A percentile compares a stretch with the other conserved stretches of the same genome.
These are phyloP conservation scores for Drosophila nigricruria DNA, from an alignment of 2,888 invertebrate genomes.

Conservation along the genomic window DNA sequence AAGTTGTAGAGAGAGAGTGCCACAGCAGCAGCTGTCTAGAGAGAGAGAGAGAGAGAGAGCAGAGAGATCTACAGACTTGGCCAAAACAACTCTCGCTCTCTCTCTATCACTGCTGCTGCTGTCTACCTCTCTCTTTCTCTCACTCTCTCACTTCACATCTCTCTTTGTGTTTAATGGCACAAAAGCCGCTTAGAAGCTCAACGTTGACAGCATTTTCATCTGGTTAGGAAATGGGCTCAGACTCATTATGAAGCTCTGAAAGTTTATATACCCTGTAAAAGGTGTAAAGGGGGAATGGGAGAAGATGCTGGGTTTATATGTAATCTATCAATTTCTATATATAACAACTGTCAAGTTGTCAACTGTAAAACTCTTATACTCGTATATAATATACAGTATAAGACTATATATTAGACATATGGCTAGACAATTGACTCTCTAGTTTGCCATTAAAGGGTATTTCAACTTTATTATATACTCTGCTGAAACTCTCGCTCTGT, in stretches of 20 bases:
- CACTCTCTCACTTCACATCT: conserved; percentile 3
- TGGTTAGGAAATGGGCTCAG: conserved; percentile 57
- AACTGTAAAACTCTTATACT: not conserved
- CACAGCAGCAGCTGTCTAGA: conserved; percentile 18
- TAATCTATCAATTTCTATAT: too few relatives aligned
- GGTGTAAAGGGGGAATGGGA: not conserved
- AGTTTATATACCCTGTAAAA: conserved; percentile 25
- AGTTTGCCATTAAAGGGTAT: not conserved
- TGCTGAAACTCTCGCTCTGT: conserved; percentile 20
- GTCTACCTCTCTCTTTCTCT: conserved; percentile 22
- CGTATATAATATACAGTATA: not conserved
- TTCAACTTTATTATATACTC: not conserved
- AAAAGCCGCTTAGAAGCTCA: conserved; percentile 76
- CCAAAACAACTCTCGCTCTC: conserved; percentile 34
- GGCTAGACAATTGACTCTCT: not conserved
- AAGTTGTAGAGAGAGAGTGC: conserved; percentile 49
- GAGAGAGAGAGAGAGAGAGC: conserved; percentile 25
- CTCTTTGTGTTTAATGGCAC: conserved; percentile 40
- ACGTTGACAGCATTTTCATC: conserved; percentile 53
- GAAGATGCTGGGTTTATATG: not conserved
- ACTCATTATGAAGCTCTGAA: conserved; percentile 40
- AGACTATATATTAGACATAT: not conserved
- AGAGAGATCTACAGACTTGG: conserved; percentile 18
- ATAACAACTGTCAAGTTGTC: not conserved
- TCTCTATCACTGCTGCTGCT: conserved; percentile 3